Conservation (phyloP, 1,140 invertebrate species). For the Formica selysi region DNA sequence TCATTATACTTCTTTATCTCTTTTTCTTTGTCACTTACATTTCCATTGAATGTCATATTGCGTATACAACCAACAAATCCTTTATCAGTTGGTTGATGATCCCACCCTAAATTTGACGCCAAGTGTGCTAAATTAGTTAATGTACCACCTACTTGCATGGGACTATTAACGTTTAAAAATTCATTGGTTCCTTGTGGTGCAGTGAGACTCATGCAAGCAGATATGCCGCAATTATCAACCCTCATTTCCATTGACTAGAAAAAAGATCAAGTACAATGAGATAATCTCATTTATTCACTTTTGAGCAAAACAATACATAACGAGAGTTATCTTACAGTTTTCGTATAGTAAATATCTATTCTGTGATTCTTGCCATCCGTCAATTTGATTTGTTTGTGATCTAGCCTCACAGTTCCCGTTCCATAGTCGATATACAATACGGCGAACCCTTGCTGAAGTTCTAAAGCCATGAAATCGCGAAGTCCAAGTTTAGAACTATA, state of each 20-base stretch:
- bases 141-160: conserved; percentile 94
- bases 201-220: conserved; percentile 90
- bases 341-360: conserved; percentile 92
- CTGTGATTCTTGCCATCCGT: conserved; percentile 93
- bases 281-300: neutral
- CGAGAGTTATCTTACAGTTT: conserved; percentile 84
- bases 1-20: neutral
- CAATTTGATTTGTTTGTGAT: conserved; percentile 91
- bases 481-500: conserved; percentile 88
- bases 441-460: conserved; percentile 94
- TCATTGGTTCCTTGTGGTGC: conserved; percentile 91
- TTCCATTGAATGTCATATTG: conserved; percentile 93
- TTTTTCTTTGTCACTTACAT: conserved; percentile 83
- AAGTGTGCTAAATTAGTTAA: conserved; percentile 89
- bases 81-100: conserved; percentile 88
- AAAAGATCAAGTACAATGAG: conserved; percentile 10
- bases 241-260: conserved; percentile 90
- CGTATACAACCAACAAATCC: conserved; percentile 95
- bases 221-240: conserved; percentile 91
- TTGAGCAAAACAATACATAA: conserved; percentile 2
- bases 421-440: conserved; percentile 96
- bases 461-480: conserved; percentile 96
- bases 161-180: conserved; percentile 95
- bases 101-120: conserved; percentile 88
- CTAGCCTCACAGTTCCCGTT: conserved; percentile 91